A percentile compares a stretch with the other conserved stretches of the same genome.
Conservation (phyloP, 2,888 invertebrate genomes). For the Apotomis turbidana region DNA sequence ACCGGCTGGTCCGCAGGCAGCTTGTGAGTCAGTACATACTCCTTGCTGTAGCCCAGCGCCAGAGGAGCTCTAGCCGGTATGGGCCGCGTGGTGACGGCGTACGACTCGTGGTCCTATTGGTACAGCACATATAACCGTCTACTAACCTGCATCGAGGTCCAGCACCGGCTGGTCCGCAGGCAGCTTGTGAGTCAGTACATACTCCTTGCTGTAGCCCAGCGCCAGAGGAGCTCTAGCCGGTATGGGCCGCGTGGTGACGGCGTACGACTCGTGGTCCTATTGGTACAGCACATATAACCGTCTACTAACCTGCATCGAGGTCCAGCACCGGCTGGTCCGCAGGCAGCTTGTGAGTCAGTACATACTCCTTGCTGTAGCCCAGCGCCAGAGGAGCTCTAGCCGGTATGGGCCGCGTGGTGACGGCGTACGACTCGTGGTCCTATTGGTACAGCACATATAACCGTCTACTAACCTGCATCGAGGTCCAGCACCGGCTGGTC, state of each 20-base stretch:
- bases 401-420: constrained; percentile 56
- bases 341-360: constrained; percentile 52
- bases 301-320: constrained; percentile 52
- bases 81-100: constrained; percentile 55
- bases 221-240: constrained; percentile 54
- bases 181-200: constrained; percentile 55
- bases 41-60: constrained; percentile 61
- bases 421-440: constrained; percentile 58
- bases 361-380: constrained; percentile 64
- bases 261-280: constrained; percentile 56
- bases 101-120: constrained; percentile 56
- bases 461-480: too few relatives aligned
- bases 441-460: too few relatives aligned
- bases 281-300: constrained; percentile 51
- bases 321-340: constrained; percentile 55
- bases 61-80: constrained; percentile 56
- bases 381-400: constrained; percentile 56
- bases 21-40: constrained; percentile 56
- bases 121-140: constrained; percentile 46
- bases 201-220: constrained; percentile 64
- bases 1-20: constrained; percentile 53
- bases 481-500: too few relatives aligned
- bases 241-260: constrained; percentile 55
- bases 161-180: constrained; percentile 52
- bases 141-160: constrained; percentile 56